Base-by-base conservation (phyloP, 2,113 vertebrate species). In the Tonatia bakeri region DNA sequence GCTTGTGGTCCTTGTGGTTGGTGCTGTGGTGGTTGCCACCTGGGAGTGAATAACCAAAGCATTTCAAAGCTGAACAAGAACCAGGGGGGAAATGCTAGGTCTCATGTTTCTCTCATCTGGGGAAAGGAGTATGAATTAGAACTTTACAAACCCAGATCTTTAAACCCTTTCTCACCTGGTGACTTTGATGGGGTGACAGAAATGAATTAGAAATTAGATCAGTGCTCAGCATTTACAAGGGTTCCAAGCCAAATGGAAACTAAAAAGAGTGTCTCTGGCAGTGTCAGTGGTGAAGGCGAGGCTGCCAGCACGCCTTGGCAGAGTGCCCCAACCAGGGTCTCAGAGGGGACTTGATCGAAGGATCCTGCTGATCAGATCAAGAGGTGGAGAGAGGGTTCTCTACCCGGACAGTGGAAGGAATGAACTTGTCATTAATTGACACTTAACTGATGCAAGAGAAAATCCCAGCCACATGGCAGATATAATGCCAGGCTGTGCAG, bases 201-300 rank as follows among this genome's bases (percentile, higher is more conserved):
- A 94, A 83, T 70, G 77, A 97, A 97, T 95, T 88, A 45, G 84
- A 94, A 96, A 86, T 92, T 76, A 94, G 90, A 88, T 92, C 72
- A 94, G 85, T 38, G 31, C 72, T 94, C 52, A 94, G 52, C 84
- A 89, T 92, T 95, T 87, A 87, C n/a, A 56, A 86, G 90, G 20
- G 65, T 90, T 65, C 75, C 0, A 0, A 92, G 94, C 77, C 95
- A 95, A 96, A 90, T 90, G 50, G 65, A 95, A 94, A 96, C 94
- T 90, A 31, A 59, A 87, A 92, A 20, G 54, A 94, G 84, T 45
- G 15, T 88, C 84, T 75, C 19, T 1, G 0, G 38, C 73, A 50
- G 93, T 38, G 88, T 96, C 80, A 56, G 64, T 50, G 54, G 91
- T 22, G 65, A 79, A 75, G 90, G 56, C 1, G 1, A 90, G 67